Base-by-base conservation (phyloP, 2,888 invertebrate species). In the Abrostola triplasia region DNA sequence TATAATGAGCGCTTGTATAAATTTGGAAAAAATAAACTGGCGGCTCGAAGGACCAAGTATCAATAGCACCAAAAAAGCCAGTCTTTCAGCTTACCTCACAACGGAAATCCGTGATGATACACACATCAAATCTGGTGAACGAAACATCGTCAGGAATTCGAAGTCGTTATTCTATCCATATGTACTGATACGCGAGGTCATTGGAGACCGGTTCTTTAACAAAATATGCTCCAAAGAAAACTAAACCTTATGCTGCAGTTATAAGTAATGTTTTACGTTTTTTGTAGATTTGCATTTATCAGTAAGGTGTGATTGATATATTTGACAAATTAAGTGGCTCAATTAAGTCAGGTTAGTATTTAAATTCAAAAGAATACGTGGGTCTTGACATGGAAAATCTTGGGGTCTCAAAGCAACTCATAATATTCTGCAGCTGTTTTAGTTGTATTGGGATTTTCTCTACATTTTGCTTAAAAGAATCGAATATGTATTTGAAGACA, bases 251-350 rank as follows among this genome's bases (percentile, higher is more conserved):
- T 60, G 13, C 0, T 1, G 6, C 36, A 0, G 12, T 0, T 1
- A 24, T 66, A 84, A 72, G 67, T 58, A 44, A 44, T 36, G 36
- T 48, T 73, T 77, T 78, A 12, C 6, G 0, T 51, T 56, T 37
- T 47, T 9, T 13, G 59, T 13, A 2, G 38, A 50, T 64, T 70
- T 47, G 52, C 47, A 53, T 57, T 60, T 58, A 73, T 77, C 67
- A 68, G 57, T 64, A 66, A 63, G 9, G 66, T 76, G 67, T 76
- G 82, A 81, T 80, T 82, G 80, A 83, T 79, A 72, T 76, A 76
- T 82, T 80, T 77, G 74, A 67, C 78, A 79, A 80, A 70, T 82
- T 83, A 81, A 76, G 81, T 80, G 77, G 71, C 71, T 67, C 62
- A 65, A 73, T 70, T 76, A 67, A 63, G 52, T 60, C 48, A 44